phyloP scores from a whole-genome alignment of 1,140 invertebrate genomes.

The Hestina assimilis region DNA sequence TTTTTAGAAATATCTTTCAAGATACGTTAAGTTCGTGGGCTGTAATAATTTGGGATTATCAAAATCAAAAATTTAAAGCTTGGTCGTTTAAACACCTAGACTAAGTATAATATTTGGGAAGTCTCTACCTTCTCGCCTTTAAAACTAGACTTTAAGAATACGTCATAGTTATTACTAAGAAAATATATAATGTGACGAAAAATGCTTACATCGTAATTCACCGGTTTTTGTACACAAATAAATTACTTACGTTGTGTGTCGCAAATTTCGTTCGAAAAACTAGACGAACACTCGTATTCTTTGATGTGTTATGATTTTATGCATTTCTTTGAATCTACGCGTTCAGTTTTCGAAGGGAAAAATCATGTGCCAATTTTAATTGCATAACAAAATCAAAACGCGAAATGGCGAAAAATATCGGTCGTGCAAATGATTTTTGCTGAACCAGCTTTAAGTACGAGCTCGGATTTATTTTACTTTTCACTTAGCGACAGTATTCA shows the following conservation, averaged over 20 bases:
- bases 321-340: conserved; percentile 6
- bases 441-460: conserved; percentile 48
- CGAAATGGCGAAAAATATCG: conserved; percentile 56
- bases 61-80: too few species aligned
- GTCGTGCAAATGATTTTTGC: conserved; percentile 56
- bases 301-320: conserved; percentile 1
- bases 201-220: too few species aligned
- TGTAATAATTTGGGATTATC: too few species aligned
- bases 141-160: too few species aligned
- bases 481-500: conserved; percentile 45
- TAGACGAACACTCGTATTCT: background rate
- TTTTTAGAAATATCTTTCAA: too few species aligned
- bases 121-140: too few species aligned
- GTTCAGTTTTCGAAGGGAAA: conserved; percentile 15
- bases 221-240: too few species aligned
- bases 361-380: conserved; percentile 46
- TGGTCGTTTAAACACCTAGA: too few species aligned
- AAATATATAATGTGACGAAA: too few species aligned
- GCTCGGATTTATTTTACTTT: conserved; percentile 50
- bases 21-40: too few species aligned
- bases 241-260: background rate
- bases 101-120: too few species aligned
- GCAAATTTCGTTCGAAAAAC: background rate
- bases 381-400: conserved; percentile 53
- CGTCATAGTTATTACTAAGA: too few species aligned